These are phyloP conservation scores for Drosophila elegans DNA, from an alignment of 1,140 invertebrate genomes.

Conservation along the genomic window DNA sequence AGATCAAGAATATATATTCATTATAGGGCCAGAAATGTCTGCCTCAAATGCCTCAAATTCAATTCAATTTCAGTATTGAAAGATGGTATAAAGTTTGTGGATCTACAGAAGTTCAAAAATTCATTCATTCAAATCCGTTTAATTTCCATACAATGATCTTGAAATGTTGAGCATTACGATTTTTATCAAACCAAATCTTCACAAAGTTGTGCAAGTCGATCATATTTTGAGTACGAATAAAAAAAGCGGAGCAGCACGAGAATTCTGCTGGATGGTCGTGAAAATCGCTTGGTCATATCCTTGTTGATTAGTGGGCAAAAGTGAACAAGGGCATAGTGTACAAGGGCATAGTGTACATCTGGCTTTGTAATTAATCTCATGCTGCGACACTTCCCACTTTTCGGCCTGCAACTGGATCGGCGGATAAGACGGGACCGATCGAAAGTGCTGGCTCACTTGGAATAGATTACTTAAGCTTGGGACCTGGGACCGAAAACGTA, in stretches of 20 bases:
- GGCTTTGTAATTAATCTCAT: slow-evolving; percentile 30
- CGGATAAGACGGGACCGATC: slow-evolving; percentile 39
- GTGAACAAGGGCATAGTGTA: neutral
- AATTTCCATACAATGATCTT: too few species aligned
- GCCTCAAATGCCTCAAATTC: too few species aligned
- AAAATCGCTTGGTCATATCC: slow-evolving; percentile 23
- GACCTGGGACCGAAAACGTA: slow-evolving; percentile 37
- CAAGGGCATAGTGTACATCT: slow-evolving; percentile 12
- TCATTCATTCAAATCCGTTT: too few species aligned
- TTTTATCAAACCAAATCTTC: too few species aligned
- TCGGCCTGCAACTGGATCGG: slow-evolving; percentile 3
- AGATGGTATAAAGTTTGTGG: too few species aligned
- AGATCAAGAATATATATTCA: too few species aligned
- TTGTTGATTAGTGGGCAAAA: slow-evolving; percentile 3
- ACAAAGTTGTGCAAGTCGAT: too few species aligned
- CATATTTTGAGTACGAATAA: neutral
- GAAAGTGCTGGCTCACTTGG: slow-evolving; percentile 72
- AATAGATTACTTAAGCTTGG: slow-evolving; percentile 58
- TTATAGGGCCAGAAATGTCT: too few species aligned
- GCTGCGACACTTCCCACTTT: slow-evolving; percentile 31
- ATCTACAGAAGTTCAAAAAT: too few species aligned
- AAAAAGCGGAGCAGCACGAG: neutral
- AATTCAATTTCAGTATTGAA: too few species aligned
- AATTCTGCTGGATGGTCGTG: neutral
- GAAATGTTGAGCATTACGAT: too few species aligned